A percentile compares a stretch with the other conserved stretches of the same genome.
phyloP scores from a whole-genome alignment of 2,888 invertebrate species.

The Artemia sinica region DNA sequence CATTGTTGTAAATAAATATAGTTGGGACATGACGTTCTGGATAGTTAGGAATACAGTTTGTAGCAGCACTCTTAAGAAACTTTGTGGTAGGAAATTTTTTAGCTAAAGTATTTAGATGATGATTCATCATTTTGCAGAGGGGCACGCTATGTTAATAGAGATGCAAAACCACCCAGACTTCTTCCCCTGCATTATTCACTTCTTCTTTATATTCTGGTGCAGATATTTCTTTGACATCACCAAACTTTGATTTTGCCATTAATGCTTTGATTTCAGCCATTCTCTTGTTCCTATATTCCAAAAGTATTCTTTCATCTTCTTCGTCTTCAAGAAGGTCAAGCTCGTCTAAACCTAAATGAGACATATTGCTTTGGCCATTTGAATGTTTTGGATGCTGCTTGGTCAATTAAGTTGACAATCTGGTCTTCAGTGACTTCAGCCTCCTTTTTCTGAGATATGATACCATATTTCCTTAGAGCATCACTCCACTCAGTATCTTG shows the following conservation, averaged over 20 bases:
- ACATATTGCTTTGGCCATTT: conserved; percentile 44
- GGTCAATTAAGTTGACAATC: conserved; percentile 67
- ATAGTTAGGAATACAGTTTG: too few species aligned
- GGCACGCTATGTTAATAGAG: conserved; percentile 85
- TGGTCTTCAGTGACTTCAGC: conserved; percentile 77
- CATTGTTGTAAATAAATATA: too few species aligned
- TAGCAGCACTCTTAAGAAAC: too few species aligned
- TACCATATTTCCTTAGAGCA: conserved; percentile 71
- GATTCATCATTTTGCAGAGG: too few species aligned
- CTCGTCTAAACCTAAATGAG: conserved; percentile 64
- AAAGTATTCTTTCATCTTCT: conserved; percentile 76
- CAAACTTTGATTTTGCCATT: conserved; percentile 55
- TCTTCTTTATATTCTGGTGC: conserved; percentile 78
- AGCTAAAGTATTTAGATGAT: too few species aligned
- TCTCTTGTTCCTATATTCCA: conserved; percentile 63
- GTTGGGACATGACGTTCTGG: too few species aligned
- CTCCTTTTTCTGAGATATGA: conserved; percentile 64
- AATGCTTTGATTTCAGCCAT: conserved; percentile 66
- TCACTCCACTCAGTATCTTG: conserved; percentile 98
- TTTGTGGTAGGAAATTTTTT: too few species aligned
- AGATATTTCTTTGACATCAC: conserved; percentile 70
- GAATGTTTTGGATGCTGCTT: conserved; percentile 34
- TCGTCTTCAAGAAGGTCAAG: conserved; percentile 87
- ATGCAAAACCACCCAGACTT: conserved; percentile 85
- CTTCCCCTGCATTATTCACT: conserved; percentile 86